Percentiles rank a stretch among this genome's conserved stretches.
These are phyloP conservation scores for Chloroceryle aenea DNA, from an alignment of 2,113 vertebrate genomes.

Conservation along the genomic window DNA sequence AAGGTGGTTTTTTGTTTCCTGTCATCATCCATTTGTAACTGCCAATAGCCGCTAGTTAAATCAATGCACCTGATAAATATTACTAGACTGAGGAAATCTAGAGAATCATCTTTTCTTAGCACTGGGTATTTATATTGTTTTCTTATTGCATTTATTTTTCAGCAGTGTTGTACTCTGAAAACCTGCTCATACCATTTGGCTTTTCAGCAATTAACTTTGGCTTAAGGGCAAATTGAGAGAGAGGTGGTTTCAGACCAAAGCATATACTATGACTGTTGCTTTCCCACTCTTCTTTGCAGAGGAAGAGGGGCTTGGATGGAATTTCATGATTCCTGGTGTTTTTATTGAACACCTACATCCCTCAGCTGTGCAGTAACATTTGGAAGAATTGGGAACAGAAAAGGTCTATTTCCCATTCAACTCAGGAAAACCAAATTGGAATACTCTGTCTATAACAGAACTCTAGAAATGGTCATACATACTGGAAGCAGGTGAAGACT, in stretches of 20 bases:
- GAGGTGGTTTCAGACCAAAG: slow-evolving; percentile 25
- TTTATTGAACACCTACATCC: neutral
- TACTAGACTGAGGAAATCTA: slow-evolving; percentile 59
- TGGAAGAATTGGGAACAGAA: neutral
- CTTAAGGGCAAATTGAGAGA: neutral
- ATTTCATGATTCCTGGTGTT: neutral
- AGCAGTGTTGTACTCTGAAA: neutral
- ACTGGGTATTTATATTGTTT: slow-evolving; percentile 67
- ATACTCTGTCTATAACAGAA: neutral
- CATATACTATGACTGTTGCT: neutral
- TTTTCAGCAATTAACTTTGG: slow-evolving; percentile 52
- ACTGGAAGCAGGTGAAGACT: neutral
- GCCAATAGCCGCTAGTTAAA: slow-evolving; percentile 75
- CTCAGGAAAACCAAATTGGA: neutral
- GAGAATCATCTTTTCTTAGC: slow-evolving; percentile 63
- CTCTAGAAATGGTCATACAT: neutral
- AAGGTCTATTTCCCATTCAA: neutral
- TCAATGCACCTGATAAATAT: slow-evolving; percentile 79
- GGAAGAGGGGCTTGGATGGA: neutral
- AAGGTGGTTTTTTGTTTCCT: slow-evolving; percentile 73
- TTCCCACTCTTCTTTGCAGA: neutral
- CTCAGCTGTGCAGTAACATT: neutral
- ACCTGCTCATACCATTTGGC: neutral
- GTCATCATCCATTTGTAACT: slow-evolving; percentile 79
- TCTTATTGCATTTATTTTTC: slow-evolving; percentile 63